Evolutionary conservation across 2,113 vertebrate species (phyloP), one percentile per base, ranked within the genome.

Genomic region (Alces alces): DNA sequence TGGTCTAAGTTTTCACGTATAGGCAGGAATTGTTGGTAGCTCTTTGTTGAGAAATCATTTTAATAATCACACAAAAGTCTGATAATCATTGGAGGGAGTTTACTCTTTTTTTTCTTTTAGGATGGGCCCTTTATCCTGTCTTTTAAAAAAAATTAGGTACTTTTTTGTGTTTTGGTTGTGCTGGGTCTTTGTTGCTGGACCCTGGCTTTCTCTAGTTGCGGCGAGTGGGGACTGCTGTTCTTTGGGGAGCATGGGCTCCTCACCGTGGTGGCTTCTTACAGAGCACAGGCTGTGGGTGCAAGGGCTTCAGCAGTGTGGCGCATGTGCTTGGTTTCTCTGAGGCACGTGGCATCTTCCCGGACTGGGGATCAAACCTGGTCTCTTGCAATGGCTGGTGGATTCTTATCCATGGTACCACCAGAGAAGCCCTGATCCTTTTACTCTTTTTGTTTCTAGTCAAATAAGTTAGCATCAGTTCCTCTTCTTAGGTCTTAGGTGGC

Each of bases 11-110:
- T 94, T 93, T 66, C 52, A 86, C 73, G 50, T 43, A 1, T 57
- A 47, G 30, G 23, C 55, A 94, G 43, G 66, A 94, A 82, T 80
- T 52, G 60, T 70, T 89, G 55, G 2, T 54, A 23, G 43, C 47
- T 76, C 17, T 70, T 93, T 84, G 27, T 78, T 43, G 50, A 96
- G 92, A 86, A 91, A 92, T 87, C 4, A 2, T 64, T 95, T 91
- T 61, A 91, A 82, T 52, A 89, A 91, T 86, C 19, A 47, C 28
- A 78, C 9, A 52, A 57, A 90, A 91, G 47, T 28, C 54, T 95
- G 86, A 45, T 73, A 66, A 66, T 73, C 89, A 85, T 78, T 57
- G 61, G 89, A 87, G 91, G 21, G 7, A 76, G 23, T 58, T 70
- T 70, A 70, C 43, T 76, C 3, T 11, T 70, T 70, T 70, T 36